A percentile compares a stretch with the other conserved stretches of the same genome.
phyloP scores from a whole-genome alignment of 1,140 invertebrate genomes.

The Panagrolaimus sp. region DNA sequence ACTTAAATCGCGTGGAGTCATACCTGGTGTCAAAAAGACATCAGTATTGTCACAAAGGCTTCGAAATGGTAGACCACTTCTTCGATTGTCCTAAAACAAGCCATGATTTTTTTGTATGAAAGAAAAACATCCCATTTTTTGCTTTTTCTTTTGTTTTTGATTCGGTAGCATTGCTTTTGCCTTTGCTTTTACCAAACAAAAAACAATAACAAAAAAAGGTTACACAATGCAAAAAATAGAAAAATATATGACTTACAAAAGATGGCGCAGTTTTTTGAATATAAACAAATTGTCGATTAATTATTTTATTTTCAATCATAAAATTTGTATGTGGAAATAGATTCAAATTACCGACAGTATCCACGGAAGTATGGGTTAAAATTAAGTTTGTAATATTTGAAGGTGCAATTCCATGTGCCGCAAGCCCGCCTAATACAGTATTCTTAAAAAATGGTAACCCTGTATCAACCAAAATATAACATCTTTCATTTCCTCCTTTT shows the following conservation, averaged over 20 bases:
- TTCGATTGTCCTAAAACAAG: conserved; percentile 10
- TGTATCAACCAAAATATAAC: conserved; percentile 29
- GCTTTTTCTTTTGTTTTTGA: neutral
- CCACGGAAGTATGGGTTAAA: conserved; percentile 28
- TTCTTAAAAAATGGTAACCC: conserved; percentile 26
- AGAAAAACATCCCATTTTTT: conserved; percentile 6
- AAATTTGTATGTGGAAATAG: conserved; percentile 27
- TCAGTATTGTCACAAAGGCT: conserved; percentile 29
- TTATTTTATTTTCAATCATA: conserved; percentile 22
- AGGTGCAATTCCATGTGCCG: conserved; percentile 17
- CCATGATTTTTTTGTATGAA: too few species aligned
- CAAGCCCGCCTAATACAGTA: conserved; percentile 24
- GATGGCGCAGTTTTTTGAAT: conserved; percentile 21
- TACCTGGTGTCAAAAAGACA: conserved; percentile 27
- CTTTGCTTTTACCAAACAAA: neutral
- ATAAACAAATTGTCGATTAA: conserved; percentile 23
- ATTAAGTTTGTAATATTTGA: conserved; percentile 15
- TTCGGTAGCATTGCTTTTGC: neutral
- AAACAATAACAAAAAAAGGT: neutral
- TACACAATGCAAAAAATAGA: neutral
- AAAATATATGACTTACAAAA: conserved; percentile 24
- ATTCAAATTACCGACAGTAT: conserved; percentile 33
- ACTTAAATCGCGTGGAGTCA: conserved; percentile 25
- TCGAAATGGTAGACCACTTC: conserved; percentile 19
- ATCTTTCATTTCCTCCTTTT: conserved; percentile 19